These are phyloP conservation scores for Dicerorhinus sumatrensis DNA, from an alignment of 2,113 vertebrate species.

Conservation along the genomic window DNA sequence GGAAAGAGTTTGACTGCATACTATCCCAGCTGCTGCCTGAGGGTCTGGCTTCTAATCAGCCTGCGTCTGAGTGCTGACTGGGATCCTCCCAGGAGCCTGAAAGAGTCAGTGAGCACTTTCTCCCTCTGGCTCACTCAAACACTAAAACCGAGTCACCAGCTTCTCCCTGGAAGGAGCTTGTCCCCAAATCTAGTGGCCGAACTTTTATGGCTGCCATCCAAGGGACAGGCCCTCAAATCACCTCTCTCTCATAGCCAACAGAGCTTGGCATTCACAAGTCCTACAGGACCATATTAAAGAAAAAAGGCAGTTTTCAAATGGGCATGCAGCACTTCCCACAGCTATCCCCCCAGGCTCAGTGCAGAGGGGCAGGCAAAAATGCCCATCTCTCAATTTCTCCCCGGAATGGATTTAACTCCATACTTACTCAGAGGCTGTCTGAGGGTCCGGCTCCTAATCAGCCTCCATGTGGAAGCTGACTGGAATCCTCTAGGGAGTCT, in stretches of 20 bases:
- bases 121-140: background rate
- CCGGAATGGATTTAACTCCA: background rate
- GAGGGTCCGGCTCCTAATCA: no score
- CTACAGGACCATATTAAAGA: background rate
- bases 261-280: background rate
- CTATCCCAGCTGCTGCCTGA: background rate
- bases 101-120: background rate
- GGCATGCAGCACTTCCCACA: background rate
- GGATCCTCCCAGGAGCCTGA: background rate
- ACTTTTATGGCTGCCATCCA: background rate
- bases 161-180: no score
- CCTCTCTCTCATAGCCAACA: background rate
- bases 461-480: background rate
- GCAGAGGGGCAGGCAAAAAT: background rate
- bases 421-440: background rate
- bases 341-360: background rate
- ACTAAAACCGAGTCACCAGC: background rate
- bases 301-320: background rate
- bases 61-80: background rate
- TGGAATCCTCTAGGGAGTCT: background rate
- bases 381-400: background rate
- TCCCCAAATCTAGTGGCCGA: background rate
- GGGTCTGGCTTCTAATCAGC: no score
- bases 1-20: background rate
- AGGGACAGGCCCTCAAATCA: background rate